Percentiles rank a stretch among this genome's conserved stretches.
Conservation (phyloP, 2,888 invertebrate genomes). For the Yponomeuta plumbellus region DNA sequence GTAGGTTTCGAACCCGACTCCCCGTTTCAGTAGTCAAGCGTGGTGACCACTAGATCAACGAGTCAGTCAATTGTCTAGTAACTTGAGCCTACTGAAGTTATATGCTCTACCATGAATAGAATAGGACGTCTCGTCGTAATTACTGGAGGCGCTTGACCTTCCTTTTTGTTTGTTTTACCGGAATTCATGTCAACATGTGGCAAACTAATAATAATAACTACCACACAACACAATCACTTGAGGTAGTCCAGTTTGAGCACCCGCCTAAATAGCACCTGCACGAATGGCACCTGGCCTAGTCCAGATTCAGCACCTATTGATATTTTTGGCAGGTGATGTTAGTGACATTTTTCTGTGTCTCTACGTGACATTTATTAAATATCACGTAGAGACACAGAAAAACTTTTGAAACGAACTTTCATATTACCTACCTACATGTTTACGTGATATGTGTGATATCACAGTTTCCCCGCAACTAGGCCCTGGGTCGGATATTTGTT, state of each 20-base stretch:
- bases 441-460: neutral
- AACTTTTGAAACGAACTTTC: neutral
- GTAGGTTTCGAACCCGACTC: no score
- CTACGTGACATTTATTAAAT: neutral
- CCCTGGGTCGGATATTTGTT: constrained; percentile 22
- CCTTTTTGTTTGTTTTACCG: neutral
- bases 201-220: no score
- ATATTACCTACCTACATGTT: neutral
- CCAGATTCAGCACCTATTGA: no score
- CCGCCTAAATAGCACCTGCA: no score
- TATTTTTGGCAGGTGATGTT: no score
- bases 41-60: no score
- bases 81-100: neutral
- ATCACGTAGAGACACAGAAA: neutral
- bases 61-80: neutral
- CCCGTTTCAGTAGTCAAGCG: no score
- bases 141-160: neutral
- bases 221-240: no score
- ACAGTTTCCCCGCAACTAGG: neutral
- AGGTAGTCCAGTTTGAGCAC: no score
- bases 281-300: no score
- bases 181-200: neutral
- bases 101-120: neutral
- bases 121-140: neutral
- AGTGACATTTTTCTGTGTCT: no score